Evolutionary conservation across 2,888 invertebrate species (phyloP).

Genomic region (Pseudeuparius sepicola): DNA sequence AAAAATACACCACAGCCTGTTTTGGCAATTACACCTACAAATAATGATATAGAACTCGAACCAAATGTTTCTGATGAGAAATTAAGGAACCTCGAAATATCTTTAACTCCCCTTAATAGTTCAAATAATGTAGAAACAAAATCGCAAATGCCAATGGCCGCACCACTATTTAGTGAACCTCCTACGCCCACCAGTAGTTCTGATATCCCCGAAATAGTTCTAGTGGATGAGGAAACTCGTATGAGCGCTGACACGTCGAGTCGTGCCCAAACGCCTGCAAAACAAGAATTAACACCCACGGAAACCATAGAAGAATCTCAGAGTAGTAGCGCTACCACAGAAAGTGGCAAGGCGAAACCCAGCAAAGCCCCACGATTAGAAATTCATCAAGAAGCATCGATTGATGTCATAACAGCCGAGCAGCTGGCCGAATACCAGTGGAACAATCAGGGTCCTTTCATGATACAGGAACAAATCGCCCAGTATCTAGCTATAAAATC

Average conservation of each 20-base stretch:
- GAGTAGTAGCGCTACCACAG: conserved; percentile 64
- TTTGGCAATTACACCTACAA: too few species aligned
- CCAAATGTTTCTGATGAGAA: too few species aligned
- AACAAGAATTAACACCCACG: conserved; percentile 33
- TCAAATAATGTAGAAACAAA: too few species aligned
- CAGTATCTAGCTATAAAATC: conserved; percentile 73
- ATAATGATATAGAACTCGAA: too few species aligned
- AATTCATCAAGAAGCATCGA: conserved; percentile 35
- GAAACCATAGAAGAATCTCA: conserved; percentile 60
- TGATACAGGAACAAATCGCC: conserved; percentile 90
- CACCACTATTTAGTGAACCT: too few species aligned
- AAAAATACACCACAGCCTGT: too few species aligned
- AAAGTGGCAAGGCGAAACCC: conserved; percentile 37
- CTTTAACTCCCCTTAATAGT: too few species aligned
- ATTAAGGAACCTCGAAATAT: too few species aligned
- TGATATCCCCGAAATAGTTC: conserved; percentile 37
- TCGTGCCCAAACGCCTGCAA: conserved; percentile 38
- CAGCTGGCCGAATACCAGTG: conserved; percentile 91
- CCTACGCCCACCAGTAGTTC: conserved; percentile 15
- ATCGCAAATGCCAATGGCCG: too few species aligned
- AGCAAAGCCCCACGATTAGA: conserved; percentile 30
- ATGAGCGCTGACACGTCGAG: conserved; percentile 57
- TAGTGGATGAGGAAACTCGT: conserved; percentile 65
- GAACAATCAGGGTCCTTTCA: conserved; percentile 72
- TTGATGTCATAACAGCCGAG: conserved; percentile 54